A percentile compares a stretch with the other conserved stretches of the same genome.
Conservation (phyloP, 2,113 vertebrate species). For the Neolamprologus devosi region DNA sequence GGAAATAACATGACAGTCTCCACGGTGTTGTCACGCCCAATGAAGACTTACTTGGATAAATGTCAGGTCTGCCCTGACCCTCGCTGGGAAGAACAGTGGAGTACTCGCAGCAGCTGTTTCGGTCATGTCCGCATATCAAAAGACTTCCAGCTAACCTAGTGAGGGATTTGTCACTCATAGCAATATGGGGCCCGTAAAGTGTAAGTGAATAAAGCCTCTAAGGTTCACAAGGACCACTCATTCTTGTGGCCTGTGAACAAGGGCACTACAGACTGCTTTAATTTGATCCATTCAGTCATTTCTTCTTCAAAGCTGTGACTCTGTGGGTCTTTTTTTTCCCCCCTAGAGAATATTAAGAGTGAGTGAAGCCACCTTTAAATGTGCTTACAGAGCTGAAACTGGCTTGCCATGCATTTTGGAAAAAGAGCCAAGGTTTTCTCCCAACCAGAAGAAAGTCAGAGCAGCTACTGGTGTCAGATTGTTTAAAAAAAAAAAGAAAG, state of each 20-base stretch:
- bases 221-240: neutral
- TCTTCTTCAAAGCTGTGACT: neutral
- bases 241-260: neutral
- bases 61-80: constrained; percentile 37
- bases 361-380: neutral
- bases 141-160: constrained; percentile 7
- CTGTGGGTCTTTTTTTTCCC: neutral
- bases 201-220: neutral
- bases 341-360: neutral
- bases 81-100: neutral
- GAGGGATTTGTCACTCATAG: constrained; percentile 11
- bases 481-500: neutral
- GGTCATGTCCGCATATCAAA: constrained; percentile 28
- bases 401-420: neutral
- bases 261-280: neutral
- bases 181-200: neutral
- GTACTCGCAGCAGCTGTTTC: constrained; percentile 12
- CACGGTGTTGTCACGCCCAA: constrained; percentile 30
- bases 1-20: neutral
- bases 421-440: neutral
- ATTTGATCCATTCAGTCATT: neutral
- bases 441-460: neutral
- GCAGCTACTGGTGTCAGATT: neutral
- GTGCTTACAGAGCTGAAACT: neutral
- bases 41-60: constrained; percentile 45